Base-by-base conservation (phyloP, 1,140 invertebrate genomes). In the Nixonia krombeini region DNA sequence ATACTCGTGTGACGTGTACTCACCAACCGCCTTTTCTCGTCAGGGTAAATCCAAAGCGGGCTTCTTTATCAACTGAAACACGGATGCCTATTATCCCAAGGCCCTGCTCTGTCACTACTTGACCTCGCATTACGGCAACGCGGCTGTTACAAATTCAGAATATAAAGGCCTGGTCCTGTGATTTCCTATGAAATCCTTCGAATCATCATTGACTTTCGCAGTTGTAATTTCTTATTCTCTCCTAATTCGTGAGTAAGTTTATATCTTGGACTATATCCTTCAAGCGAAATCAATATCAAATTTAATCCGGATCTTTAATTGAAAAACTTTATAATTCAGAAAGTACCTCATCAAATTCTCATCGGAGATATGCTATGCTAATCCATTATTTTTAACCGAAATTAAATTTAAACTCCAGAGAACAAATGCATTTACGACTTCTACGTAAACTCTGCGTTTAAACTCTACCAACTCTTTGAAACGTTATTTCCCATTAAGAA, bases 121-220 rank as follows among this genome's bases (percentile, higher is more conserved):
- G 93, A 58, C 98, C 98, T 76, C 98, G 90, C 89, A 99, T 97
- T 74, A 99, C 96, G 72, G 97, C 97, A 72, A 98, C 96, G 83
- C 97, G 95, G 87, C 97, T 99, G 88, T 78, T 88, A 87, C 79
- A 85, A 84, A 83, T 78, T 45, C 73, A 71, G 75, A 75, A 80
- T 80, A 80, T 66, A 59, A 67, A 46, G 21, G 28, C 50, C 50
- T 59, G 63, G 41, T 55, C 41, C 58, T 44, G 1, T 38, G 50
- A 59, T 25, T 40, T 51, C 41, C 35, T 45, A 7, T 49, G 45
- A 42, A 59, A 67, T 61, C 56, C 42, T 56, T 28, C 42, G 35
- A 35, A 15, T 15, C 12, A 23, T 47, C 61, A 52, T 64, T 64
- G 23, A 29, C 67, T 31, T 46, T 56, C n/a, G 12, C 61, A 61